A percentile compares a stretch with the other conserved stretches of the same genome.
phyloP scores from a whole-genome alignment of 2,113 vertebrate species.

The Sclerurus mexicanus region DNA sequence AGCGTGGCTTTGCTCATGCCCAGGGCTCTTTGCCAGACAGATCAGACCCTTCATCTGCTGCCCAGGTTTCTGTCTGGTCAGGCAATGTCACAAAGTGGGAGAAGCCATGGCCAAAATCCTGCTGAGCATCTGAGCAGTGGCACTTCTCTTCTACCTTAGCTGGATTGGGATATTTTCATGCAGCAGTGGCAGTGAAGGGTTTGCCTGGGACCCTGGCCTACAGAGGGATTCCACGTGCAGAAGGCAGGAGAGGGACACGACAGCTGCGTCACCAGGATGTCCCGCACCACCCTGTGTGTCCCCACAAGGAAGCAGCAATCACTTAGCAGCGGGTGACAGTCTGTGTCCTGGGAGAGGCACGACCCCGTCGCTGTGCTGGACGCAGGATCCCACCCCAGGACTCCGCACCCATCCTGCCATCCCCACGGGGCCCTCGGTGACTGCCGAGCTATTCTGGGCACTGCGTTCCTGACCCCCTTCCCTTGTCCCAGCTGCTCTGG shows the following conservation, averaged over 20 bases:
- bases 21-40: not conserved
- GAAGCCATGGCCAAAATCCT: not conserved
- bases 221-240: fast-evolving
- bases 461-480: not conserved
- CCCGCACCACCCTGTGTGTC: not conserved
- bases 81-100: not conserved
- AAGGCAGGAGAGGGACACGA: not conserved
- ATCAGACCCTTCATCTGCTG: fast-evolving
- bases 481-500: conserved; percentile 26
- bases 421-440: not conserved
- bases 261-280: not conserved
- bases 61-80: not conserved
- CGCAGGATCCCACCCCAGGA: not conserved
- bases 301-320: not conserved
- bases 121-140: not conserved
- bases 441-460: not conserved
- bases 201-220: not conserved
- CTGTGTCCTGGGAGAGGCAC: not conserved
- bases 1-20: fast-evolving
- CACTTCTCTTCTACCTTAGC: not conserved
- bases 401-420: not conserved
- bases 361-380: not conserved
- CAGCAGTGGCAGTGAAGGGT: not conserved
- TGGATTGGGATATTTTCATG: not conserved
- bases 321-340: fast-evolving